These are phyloP conservation scores for Raja brachyura DNA, from an alignment of 2,113 vertebrate species.

Conservation along the genomic window DNA sequence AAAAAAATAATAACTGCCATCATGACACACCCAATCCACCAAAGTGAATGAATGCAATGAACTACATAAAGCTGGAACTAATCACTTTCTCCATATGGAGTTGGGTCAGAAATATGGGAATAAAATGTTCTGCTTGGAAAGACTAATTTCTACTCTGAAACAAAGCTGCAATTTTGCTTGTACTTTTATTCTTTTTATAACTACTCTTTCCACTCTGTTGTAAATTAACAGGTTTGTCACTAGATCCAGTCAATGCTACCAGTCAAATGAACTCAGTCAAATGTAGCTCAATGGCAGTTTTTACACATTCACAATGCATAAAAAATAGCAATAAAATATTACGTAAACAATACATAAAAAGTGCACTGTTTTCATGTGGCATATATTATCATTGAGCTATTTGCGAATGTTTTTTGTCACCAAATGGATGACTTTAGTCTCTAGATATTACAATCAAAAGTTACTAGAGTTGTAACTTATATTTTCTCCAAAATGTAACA, in stretches of 20 bases:
- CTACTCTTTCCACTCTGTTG: neutral
- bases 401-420: too few relatives aligned
- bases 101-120: neutral
- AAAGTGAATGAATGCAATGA: neutral
- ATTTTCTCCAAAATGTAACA: too few relatives aligned
- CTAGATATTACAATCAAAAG: too few relatives aligned
- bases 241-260: neutral
- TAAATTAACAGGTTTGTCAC: neutral
- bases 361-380: too few relatives aligned
- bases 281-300: too few relatives aligned
- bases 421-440: too few relatives aligned
- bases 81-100: neutral
- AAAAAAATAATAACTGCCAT: neutral
- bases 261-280: too few relatives aligned
- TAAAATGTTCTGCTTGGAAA: neutral
- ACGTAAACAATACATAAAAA: too few relatives aligned
- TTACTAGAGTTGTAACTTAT: too few relatives aligned
- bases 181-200: neutral
- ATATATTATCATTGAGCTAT: too few relatives aligned
- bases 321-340: too few relatives aligned
- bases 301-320: too few relatives aligned
- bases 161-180: neutral
- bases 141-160: neutral
- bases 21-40: neutral
- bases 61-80: neutral